Percentiles rank a stretch among this genome's conserved stretches.
Conservation (phyloP, 2,797 vertebrate species). For the Cossypha polioptera region DNA sequence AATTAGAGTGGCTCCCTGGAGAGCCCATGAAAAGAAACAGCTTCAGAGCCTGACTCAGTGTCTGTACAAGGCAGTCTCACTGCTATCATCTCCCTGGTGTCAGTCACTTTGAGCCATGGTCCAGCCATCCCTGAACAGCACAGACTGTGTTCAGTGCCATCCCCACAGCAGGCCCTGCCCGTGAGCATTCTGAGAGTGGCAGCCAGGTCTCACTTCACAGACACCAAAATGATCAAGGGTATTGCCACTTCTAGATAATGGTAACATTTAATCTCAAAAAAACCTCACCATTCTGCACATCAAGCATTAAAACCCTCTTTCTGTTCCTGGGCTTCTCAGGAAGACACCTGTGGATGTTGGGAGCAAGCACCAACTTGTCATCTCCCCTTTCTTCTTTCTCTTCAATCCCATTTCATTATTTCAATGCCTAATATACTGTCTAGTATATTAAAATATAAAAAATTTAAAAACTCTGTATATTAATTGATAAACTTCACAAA, state of each 20-base stretch:
- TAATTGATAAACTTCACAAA: constrained; percentile 34
- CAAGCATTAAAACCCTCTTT: background rate
- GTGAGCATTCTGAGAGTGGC: rapidly evolving
- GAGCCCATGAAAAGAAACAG: background rate
- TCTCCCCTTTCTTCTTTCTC: background rate
- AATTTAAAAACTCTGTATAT: constrained; percentile 6
- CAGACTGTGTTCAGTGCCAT: background rate
- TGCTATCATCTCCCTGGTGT: background rate
- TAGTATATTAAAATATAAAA: constrained; percentile 29
- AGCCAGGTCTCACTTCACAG: background rate
- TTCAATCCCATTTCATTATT: background rate
- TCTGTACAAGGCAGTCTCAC: no score
- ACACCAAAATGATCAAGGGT: background rate
- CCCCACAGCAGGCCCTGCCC: background rate
- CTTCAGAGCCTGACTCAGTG: background rate
- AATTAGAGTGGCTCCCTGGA: background rate
- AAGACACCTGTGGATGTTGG: background rate
- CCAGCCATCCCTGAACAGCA: background rate
- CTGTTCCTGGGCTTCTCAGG: background rate
- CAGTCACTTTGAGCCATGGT: background rate
- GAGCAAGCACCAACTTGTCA: background rate
- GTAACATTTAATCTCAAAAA: background rate
- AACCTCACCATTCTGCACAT: background rate
- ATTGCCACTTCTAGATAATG: background rate
- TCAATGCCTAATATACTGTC: background rate